Percentiles rank a stretch among this genome's conserved stretches.
Evolutionary conservation across 2,797 vertebrate species (phyloP).

Genomic region (Bradypodion ventrale): DNA sequence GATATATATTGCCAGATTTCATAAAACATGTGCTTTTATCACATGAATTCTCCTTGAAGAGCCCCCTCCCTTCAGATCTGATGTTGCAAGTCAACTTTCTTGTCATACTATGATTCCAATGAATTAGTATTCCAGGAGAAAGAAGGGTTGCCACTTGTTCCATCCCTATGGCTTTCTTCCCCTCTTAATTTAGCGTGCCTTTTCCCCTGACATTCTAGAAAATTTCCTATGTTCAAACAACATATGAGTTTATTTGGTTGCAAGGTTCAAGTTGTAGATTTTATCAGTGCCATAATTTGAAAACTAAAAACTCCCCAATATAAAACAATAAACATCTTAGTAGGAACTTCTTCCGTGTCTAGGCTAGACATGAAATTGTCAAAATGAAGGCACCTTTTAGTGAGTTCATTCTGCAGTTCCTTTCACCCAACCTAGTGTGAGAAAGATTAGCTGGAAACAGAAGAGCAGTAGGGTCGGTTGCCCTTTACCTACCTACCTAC

Average conservation of each 20-base stretch:
- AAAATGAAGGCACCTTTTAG: too few species aligned
- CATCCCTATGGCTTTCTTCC: not conserved
- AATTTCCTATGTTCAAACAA: not conserved
- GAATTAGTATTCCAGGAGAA: not conserved
- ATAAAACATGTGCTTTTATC: not conserved
- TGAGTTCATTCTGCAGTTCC: too few species aligned
- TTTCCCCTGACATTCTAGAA: not conserved
- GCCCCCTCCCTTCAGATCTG: not conserved
- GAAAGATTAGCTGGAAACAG: too few species aligned
- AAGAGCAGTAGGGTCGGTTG: too few species aligned
- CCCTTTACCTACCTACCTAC: too few species aligned
- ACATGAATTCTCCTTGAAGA: not conserved
- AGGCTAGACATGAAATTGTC: too few species aligned
- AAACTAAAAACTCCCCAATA: not conserved
- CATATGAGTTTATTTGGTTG: not conserved
- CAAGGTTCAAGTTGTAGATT: not conserved
- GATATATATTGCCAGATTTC: not conserved
- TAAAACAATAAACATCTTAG: too few species aligned
- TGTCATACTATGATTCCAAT: not conserved
- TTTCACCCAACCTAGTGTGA: too few species aligned
- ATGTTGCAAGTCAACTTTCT: not conserved
- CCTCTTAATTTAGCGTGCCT: not conserved
- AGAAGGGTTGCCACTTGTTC: not conserved
- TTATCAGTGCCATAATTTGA: not conserved
- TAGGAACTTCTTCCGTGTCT: too few species aligned